These are phyloP conservation scores for Carassius gibelio DNA, from an alignment of 2,113 vertebrate genomes.

Conservation along the genomic window DNA sequence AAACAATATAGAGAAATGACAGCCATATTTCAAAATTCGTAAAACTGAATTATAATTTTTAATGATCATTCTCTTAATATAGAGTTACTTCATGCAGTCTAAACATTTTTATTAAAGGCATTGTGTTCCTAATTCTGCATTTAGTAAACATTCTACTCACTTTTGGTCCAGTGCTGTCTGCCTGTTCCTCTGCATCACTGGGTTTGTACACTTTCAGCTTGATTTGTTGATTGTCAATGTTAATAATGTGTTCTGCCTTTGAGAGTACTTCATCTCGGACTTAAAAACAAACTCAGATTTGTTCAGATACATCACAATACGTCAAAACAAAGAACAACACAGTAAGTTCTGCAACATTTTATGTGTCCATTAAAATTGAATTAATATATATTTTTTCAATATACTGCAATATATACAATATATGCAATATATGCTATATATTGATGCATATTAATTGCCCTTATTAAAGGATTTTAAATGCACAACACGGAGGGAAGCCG, in stretches of 20 bases:
- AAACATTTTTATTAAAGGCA: not conserved
- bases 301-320: not conserved
- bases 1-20: not conserved
- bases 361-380: too few relatives aligned
- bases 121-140: not conserved
- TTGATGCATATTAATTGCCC: too few relatives aligned
- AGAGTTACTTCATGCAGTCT: not conserved
- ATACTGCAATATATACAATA: too few relatives aligned
- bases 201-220: slow-evolving; percentile 58
- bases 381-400: too few relatives aligned
- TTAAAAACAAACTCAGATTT: slow-evolving; percentile 57
- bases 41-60: too few relatives aligned
- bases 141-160: not conserved
- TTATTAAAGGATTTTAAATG: too few relatives aligned
- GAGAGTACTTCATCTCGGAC: slow-evolving; percentile 78
- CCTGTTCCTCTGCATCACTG: too few relatives aligned
- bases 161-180: not conserved
- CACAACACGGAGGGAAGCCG: too few relatives aligned
- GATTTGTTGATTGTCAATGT: slow-evolving; percentile 62
- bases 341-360: too few relatives aligned
- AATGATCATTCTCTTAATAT: not conserved
- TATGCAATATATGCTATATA: too few relatives aligned
- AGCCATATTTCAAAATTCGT: too few relatives aligned
- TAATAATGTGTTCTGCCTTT: slow-evolving; percentile 72
- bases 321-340: too few relatives aligned